phyloP scores from a whole-genome alignment of 2,888 invertebrate species.

The Caenorhabditis becei region DNA sequence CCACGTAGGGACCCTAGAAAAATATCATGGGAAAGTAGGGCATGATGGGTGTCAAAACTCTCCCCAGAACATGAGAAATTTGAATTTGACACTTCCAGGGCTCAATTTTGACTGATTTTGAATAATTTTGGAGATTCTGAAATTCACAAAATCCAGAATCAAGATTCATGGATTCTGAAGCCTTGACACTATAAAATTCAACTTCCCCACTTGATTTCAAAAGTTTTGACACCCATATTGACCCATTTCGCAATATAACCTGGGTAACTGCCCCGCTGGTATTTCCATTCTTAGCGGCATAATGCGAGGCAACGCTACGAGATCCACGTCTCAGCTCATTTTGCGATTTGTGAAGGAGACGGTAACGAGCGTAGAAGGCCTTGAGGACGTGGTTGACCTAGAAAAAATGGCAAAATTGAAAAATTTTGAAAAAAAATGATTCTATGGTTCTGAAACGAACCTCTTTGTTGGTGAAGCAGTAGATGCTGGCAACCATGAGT shows the following conservation, averaged over 20 bases:
- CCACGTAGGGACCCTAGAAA: no score
- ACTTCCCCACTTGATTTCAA: no score
- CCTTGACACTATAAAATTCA: no score
- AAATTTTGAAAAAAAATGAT: not conserved
- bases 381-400: conserved; percentile 79
- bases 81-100: no score
- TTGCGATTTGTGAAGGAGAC: conserved; percentile 77
- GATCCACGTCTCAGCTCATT: conserved; percentile 79
- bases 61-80: no score
- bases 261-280: conserved; percentile 12
- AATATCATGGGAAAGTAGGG: not conserved
- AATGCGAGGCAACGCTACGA: conserved; percentile 76
- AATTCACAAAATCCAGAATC: no score
- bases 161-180: no score
- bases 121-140: not conserved
- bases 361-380: conserved; percentile 77
- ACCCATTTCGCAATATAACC: not conserved
- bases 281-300: conserved; percentile 74
- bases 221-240: no score
- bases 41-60: no score
- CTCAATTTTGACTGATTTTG: not conserved
- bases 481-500: conserved; percentile 83
- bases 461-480: conserved; percentile 84
- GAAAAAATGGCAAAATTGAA: conserved; percentile 13
- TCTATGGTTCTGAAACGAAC: conserved; percentile 74